A percentile compares a stretch with the other conserved stretches of the same genome.
Conservation (phyloP, 2,888 invertebrate species). For the Dastarcus helophoroides region DNA sequence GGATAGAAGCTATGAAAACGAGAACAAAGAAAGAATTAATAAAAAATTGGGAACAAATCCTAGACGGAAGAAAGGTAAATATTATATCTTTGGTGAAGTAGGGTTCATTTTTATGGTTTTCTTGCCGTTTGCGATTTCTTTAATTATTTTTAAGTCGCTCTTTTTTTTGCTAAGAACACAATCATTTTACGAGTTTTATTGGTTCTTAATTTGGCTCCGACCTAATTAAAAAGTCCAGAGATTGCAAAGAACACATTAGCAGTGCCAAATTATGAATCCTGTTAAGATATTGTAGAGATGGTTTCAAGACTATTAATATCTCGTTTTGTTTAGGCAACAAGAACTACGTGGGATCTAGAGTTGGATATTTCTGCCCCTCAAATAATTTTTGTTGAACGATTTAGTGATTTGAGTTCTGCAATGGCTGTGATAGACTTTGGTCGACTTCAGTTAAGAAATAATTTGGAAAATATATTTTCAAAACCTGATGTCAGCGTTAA, state of each 20-base stretch:
- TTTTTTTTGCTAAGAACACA: too few species aligned
- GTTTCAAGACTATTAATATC: conserved; percentile 4
- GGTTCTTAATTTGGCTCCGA: too few species aligned
- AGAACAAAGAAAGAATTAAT: conserved; percentile 62
- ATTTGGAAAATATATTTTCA: conserved; percentile 26
- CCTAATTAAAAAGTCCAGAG: too few species aligned
- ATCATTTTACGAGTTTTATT: too few species aligned
- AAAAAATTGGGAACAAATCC: conserved; percentile 65
- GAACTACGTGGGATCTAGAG: conserved; percentile 76
- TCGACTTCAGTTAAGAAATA: conserved; percentile 55
- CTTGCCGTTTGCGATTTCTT: neutral
- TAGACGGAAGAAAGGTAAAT: conserved; percentile 50
- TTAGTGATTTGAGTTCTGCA: conserved; percentile 60
- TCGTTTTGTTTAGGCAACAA: conserved; percentile 40
- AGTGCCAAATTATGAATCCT: too few species aligned
- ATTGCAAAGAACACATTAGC: too few species aligned
- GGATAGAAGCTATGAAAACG: conserved; percentile 48
- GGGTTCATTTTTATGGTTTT: neutral
- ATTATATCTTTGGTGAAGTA: conserved; percentile 1
- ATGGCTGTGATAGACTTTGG: conserved; percentile 88
- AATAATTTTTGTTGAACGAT: conserved; percentile 77
- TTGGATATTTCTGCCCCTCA: conserved; percentile 90
- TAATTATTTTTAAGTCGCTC: too few species aligned
- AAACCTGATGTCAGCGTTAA: conserved; percentile 31
- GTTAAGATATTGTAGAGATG: too few species aligned